Evolutionary conservation across 2,888 invertebrate species (phyloP).

Genomic region (Steinernema carpocapsae): DNA sequence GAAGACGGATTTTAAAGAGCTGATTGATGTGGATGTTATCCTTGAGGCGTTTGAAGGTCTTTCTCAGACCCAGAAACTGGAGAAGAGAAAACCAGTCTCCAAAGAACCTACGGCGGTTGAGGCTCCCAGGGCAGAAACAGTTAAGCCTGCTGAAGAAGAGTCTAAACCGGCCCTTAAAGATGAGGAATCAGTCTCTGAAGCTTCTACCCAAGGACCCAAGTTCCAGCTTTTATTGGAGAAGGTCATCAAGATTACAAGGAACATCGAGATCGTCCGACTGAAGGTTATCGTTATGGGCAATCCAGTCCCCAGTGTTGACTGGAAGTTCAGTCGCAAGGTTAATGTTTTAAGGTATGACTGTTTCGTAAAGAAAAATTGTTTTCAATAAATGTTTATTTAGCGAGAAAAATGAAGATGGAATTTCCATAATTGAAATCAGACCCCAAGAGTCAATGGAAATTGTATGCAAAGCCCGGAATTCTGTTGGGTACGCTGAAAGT

Average conservation of each 20-base stretch:
- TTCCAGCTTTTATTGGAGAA: background rate
- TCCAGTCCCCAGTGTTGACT: background rate
- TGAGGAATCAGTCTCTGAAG: background rate
- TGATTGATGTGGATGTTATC: constrained; percentile 1
- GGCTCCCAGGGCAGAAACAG: background rate
- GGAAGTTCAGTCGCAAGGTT: constrained; percentile 43
- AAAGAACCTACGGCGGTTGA: constrained; percentile 10
- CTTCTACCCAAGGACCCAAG: background rate
- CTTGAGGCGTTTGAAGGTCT: background rate
- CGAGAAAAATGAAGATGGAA: constrained; percentile 36
- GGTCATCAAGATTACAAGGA: background rate
- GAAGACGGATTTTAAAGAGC: constrained; percentile 31
- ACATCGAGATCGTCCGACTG: background rate
- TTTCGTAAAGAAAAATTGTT: too few species aligned
- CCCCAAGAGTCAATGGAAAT: background rate
- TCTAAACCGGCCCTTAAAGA: background rate
- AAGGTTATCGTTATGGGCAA: background rate
- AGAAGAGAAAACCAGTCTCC: constrained; percentile 34
- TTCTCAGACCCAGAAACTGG: constrained; percentile 25
- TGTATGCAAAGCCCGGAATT: constrained; percentile 39
- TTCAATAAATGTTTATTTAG: too few species aligned
- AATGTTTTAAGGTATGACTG: too few species aligned
- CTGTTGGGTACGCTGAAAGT: constrained; percentile 14
- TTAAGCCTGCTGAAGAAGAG: constrained; percentile 15
- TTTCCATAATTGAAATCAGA: constrained; percentile 34